Evolutionary conservation across 1,140 invertebrate species (phyloP), one percentile per base, ranked within the genome.

Genomic region (Neuroterus valhalla): DNA sequence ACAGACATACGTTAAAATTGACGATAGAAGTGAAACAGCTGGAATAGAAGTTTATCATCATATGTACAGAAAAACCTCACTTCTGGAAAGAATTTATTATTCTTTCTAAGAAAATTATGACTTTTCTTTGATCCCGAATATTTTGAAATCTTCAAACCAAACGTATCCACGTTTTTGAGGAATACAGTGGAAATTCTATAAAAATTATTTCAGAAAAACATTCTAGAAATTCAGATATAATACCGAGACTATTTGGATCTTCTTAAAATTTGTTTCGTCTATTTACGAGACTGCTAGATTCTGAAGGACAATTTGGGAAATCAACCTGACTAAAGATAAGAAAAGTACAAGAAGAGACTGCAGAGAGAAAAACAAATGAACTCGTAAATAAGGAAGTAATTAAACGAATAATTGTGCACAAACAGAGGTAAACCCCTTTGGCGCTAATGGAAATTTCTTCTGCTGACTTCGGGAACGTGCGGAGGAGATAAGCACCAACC

Each of bases 371-470:
- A 77, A 46, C 44, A 67, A 44, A 38, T 74, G 19, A 48, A 77
- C 74, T 70, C 55, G 72, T 76, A 81, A 81, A 81, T 79, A 80
- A 79, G 76, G 77, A 80, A 77, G 80, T 81, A 83, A 83, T 83
- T 83, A 82, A 80, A 81, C 70, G 75, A 80, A 83, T 82, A 80
- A 83, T 82, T 77, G 77, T 70, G 74, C 42, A 50, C 77, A 74
- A 80, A 80, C 74, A 76, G 70, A 74, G 66, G 70, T 71, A 72
- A 77, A 69, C 66, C 23, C 50, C 75, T 42, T 48, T 19, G 42
- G 68, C 74, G 77, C 76, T 81, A 81, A 81, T 83, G 78, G 78
- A 83, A 81, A 81, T 83, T 83, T 78, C 77, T 78, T 76, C 73
- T 62, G 38, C 21, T 50, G 72, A 74, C 66, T 66, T 21, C 67